Evolutionary conservation across 2,113 vertebrate genomes (phyloP), one percentile per base, ranked within the genome.

Genomic region (Gasterosteus aculeatus): DNA sequence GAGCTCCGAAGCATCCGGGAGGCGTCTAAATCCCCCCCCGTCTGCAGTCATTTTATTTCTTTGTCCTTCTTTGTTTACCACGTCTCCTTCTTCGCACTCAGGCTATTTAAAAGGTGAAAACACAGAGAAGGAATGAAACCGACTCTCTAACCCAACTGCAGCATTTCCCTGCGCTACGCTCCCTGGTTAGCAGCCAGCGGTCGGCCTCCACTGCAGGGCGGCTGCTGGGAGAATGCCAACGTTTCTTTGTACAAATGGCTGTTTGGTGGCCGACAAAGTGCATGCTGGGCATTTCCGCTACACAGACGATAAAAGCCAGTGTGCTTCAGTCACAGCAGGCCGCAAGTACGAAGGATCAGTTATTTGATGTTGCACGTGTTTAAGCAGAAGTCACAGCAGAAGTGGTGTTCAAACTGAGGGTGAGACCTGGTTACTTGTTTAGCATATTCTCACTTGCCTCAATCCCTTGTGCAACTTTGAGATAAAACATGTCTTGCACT

Each of bases 61-160:
- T 18, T 68, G 60, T 35, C 62, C 33, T 67, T 39, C 51, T 79
- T 80, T 76, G 42, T 82, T 78, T 16, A 51, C 71, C 77, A 65
- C 33, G 44, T 80, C 51, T 44, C 35, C 47, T 56, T 61, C 53
- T 61, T 56, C 16, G 49, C 71, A 51, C 59, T 65, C 16, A 67
- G 63, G n/a, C 58, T 77, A 53, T 80, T 87, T 85, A 80, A 77
- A 84, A 78, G 75, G 62, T 57, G n/a, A 80, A 84, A 83, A 65
- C 19, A 72, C 44, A 65, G 54, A 59, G 14, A 26, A 47, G 54
- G 19, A 49, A 22, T 78, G 47, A 42, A 42, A 63, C 18, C 38
- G 12, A 69, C 35, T 67, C 73, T 66, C 51, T 70, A 54, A 31
- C 76, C 87, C 61, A 74, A 26, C 70, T 86, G 87, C 61, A 70